Base-by-base conservation (phyloP, 2,113 vertebrate genomes). In the Ammodytes marinus region DNA sequence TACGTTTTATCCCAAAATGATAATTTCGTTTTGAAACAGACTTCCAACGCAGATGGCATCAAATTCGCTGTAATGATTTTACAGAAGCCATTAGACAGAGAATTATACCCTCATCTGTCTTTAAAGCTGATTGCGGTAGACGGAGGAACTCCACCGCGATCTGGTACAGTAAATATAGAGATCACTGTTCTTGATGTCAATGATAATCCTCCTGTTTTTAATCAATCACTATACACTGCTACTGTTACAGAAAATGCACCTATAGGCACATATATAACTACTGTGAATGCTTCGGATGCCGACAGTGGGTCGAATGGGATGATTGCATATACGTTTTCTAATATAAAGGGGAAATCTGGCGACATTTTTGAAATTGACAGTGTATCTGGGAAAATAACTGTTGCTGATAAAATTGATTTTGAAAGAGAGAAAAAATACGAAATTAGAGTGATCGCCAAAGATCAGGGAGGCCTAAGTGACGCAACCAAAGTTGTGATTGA, bases 1-100 rank as follows among this genome's bases (percentile, higher is more conserved):
- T 97, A 97, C 73, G 77, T 93, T 4, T 87, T 97, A 73, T 94
- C 76, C 0, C 46, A 79, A 0, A 95, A 86, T 45, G 45, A 95
- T 9, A 53, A 92, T 88, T 95, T 94, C 4, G 54, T 75, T 68
- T 15, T 97, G 8, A 77, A 83, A 43, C 88, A 94, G 3, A 87
- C 85, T 0, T 91, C 86, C 4, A 95, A 88, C 5, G 43, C 85
- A 0, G 94, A 95, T 17, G 92, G 92, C 3, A 93, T 49, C 13
- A 95, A 81, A 2, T 81, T 84, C 0, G 85, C 90, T 0, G 95
- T 95, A 37, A 77, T 97, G 47, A 68, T 96, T 4, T 64, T 96
- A 59, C 93, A 96, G 66, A 96, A 95, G 73, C 58, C 74, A 0
- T 86, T 97, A 72, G 95, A 96, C 55, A 46, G 95, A 69, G 93